A percentile compares a stretch with the other conserved stretches of the same genome.
Conservation (phyloP, 2,888 invertebrate genomes). For the Stenichneumon culpator region DNA sequence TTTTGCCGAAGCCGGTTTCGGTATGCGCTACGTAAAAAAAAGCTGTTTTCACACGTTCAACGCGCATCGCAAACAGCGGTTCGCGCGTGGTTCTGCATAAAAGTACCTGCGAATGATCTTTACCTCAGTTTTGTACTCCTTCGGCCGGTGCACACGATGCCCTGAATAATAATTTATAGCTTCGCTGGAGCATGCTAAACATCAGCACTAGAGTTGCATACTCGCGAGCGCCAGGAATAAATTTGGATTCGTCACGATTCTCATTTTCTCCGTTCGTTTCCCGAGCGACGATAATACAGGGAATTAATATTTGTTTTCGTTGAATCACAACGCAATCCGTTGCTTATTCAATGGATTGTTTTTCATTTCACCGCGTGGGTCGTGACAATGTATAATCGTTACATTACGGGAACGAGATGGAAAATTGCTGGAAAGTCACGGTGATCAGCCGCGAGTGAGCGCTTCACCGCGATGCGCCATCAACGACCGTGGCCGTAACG, state of each 20-base stretch:
- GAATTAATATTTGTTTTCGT: background rate
- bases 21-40: background rate
- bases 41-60: slow-evolving; percentile 35
- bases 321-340: background rate
- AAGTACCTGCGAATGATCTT: slow-evolving; percentile 34
- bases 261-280: slow-evolving; percentile 4
- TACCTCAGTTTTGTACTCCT: slow-evolving; percentile 10
- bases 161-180: slow-evolving; percentile 40
- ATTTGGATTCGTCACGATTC: slow-evolving; percentile 7
- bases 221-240: background rate
- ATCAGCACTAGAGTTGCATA: background rate
- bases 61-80: background rate
- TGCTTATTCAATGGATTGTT: background rate
- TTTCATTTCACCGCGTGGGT: background rate
- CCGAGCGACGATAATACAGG: background rate
- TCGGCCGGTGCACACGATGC: slow-evolving; percentile 15
- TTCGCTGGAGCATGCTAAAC: background rate
- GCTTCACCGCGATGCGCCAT: slow-evolving; percentile 6
- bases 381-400: background rate
- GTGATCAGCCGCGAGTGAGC: background rate
- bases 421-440: slow-evolving; percentile 4
- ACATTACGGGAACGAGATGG: slow-evolving; percentile 12
- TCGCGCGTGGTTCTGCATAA: slow-evolving; percentile 46
- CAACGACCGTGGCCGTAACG: background rate
- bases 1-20: background rate